Evolutionary conservation across 92 coral and sea anemone species (phyloP), one percentile per base, ranked within the genome.

Genomic region (Plumapathes pennacea): DNA sequence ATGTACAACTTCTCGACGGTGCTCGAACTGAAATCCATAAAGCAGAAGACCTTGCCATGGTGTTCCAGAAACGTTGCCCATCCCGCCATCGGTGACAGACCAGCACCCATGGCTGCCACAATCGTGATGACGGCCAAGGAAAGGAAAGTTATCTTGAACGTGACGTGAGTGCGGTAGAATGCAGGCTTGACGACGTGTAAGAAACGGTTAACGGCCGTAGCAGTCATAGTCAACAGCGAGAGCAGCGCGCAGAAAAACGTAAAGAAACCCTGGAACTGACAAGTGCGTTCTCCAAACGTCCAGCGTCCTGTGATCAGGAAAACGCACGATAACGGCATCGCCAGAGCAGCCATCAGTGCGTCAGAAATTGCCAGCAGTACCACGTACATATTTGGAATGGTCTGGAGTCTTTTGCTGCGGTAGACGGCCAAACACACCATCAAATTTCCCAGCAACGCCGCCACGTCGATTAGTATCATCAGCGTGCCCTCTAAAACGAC

Each of bases 391-490:
- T 87, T 87, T 12, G 89, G 89, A 38, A 83, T 47, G 10, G 89
- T 87, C 7, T 86, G 89, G 18, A 87, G 81, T 17, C 90, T 59
- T 17, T 70, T 72, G 55, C 78, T 82, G 25, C 78, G 77, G 69
- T 71, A 87, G 20, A 87, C 83, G 0, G 95, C 95, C 83, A 82
- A 77, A 40, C 95, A 87, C 8, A 87, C 95, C 83, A 87, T 58
- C 43, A 72, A 31, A 52, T 87, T 87, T 8, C 96, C 96, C 10
- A 64, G 8, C 10, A 72, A 48, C 2, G 96, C 96, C 25, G 72
- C 48, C 4, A 69, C 5, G 32, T 66, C 73, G 34, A 82, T 77
- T 13, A 72, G 0, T 0, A 73, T 25, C 96, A 87, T 87, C 21
- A 83, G 22, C 25, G 51, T 14, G n/a, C 82, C 57, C 50, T 87